phyloP scores from a whole-genome alignment of 2,888 invertebrate genomes.

The Clanis bilineata region DNA sequence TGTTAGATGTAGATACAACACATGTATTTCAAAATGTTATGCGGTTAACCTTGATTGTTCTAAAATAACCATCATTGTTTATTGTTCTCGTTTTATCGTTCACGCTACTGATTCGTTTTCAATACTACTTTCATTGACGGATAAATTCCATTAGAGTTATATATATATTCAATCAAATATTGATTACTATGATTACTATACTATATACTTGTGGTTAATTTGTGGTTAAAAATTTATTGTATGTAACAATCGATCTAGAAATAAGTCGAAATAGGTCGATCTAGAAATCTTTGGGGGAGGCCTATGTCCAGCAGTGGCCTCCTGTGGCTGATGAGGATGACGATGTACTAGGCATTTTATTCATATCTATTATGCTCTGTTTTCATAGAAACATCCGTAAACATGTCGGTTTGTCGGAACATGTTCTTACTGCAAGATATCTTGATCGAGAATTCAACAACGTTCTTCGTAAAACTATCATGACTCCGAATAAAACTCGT shows the following conservation, averaged over 20 bases:
- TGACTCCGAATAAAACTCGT: neutral
- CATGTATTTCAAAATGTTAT: neutral
- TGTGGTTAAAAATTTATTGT: too few species aligned
- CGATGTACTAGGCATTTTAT: too few species aligned
- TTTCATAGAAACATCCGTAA: neutral
- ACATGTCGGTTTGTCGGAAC: neutral
- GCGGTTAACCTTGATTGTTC: neutral
- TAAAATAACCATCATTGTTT: neutral
- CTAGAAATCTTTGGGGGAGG: too few species aligned
- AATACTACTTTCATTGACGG: constrained; percentile 1
- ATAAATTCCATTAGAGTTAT: neutral
- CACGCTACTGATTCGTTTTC: constrained; percentile 25
- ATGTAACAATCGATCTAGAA: too few species aligned
- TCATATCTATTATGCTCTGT: neutral
- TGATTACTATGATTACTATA: neutral
- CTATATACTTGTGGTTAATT: too few species aligned
- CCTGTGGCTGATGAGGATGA: too few species aligned
- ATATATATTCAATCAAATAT: neutral
- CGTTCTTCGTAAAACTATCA: neutral
- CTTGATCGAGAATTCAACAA: neutral
- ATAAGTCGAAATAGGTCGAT: too few species aligned
- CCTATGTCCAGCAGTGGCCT: too few species aligned
- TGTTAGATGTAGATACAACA: too few species aligned
- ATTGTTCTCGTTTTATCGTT: constrained; percentile 29
- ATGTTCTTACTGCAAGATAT: neutral